These are phyloP conservation scores for Lutjanus campechanus DNA, from an alignment of 2,797 vertebrate genomes.

Conservation along the genomic window DNA sequence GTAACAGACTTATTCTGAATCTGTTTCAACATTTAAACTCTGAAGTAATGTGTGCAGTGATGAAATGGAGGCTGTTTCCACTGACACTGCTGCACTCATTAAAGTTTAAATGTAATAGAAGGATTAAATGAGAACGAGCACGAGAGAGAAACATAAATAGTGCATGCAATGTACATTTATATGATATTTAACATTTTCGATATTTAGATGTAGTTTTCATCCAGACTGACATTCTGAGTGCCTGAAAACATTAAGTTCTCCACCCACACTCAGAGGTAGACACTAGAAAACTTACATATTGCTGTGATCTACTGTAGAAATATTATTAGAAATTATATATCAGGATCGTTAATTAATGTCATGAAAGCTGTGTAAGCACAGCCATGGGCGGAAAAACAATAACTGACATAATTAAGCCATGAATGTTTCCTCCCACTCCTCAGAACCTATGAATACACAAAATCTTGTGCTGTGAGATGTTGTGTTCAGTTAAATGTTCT, in stretches of 20 bases:
- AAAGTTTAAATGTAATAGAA: constrained; percentile 18
- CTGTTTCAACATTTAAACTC: background rate
- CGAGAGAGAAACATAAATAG: constrained; percentile 11
- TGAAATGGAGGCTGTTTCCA: background rate
- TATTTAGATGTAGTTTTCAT: constrained; percentile 12
- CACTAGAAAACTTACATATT: background rate
- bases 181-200: constrained; percentile 9
- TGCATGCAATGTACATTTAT: constrained; percentile 39
- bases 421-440: constrained; percentile 9
- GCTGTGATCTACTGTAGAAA: background rate
- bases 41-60: background rate
- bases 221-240: constrained; percentile 1
- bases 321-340: background rate
- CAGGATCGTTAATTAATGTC: constrained; percentile 26
- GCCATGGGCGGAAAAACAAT: constrained; percentile 13
- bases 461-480: background rate
- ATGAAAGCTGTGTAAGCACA: background rate
- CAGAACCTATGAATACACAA: background rate
- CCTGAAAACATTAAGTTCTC: background rate
- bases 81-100: constrained; percentile 11
- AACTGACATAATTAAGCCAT: constrained; percentile 10
- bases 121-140: background rate
- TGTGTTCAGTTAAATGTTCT: background rate
- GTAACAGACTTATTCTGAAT: background rate
- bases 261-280: background rate